Percentiles rank a stretch among this genome's conserved stretches.
phyloP scores from a whole-genome alignment of 2,888 invertebrate genomes.

The Microctonus aethiopoides region DNA sequence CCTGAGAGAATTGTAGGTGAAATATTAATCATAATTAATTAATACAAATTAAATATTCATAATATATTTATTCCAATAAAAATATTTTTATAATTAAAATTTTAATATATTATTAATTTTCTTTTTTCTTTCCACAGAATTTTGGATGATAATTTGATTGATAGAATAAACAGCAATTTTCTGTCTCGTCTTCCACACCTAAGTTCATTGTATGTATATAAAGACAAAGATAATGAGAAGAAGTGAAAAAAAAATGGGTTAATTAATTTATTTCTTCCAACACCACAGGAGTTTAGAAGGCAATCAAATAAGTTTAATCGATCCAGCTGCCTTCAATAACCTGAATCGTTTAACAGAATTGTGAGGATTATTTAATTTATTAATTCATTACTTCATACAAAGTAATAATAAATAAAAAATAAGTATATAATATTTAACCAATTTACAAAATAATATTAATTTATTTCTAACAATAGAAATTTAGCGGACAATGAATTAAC shows the following conservation, averaged over 20 bases:
- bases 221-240: no score
- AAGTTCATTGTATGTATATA: conserved; percentile 67
- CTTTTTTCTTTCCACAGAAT: conserved; percentile 63
- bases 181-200: conserved; percentile 67
- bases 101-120: no score
- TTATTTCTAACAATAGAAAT: conserved; percentile 62
- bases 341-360: conserved; percentile 67
- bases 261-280: conserved; percentile 16
- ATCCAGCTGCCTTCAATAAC: conserved; percentile 67
- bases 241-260: neutral
- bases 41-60: neutral
- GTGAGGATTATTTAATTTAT: conserved; percentile 68
- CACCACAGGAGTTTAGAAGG: conserved; percentile 58
- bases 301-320: conserved; percentile 67
- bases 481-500: conserved; percentile 68
- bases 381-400: no score
- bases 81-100: no score
- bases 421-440: neutral
- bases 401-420: neutral
- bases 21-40: no score
- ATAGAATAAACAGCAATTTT: conserved; percentile 65
- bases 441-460: conserved; percentile 16
- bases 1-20: conserved; percentile 69
- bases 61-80: no score
- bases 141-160: conserved; percentile 67